Conservation (phyloP, 2,888 invertebrate species). For the Euplagia quadripunctaria region DNA sequence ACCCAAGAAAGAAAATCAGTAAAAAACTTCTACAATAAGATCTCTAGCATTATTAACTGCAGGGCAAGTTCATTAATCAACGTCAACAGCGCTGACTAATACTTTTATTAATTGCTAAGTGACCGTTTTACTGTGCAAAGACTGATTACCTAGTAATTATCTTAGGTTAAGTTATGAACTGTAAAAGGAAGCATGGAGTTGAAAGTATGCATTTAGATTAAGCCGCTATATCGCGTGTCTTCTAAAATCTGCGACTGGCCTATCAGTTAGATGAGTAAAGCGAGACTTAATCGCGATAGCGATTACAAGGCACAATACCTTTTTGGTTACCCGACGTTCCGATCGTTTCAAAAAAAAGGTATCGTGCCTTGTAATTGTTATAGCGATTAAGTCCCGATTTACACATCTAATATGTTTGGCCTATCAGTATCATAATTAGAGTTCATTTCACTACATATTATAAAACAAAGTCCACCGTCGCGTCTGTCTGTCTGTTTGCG, state of each 20-base stretch:
- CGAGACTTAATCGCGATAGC: too few relatives aligned
- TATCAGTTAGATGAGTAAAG: too few relatives aligned
- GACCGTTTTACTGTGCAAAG: conserved; percentile 19
- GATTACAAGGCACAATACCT: too few relatives aligned
- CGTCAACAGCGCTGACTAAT: conserved; percentile 16
- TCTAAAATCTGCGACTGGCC: background rate
- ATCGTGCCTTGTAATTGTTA: too few relatives aligned
- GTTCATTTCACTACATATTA: too few relatives aligned
- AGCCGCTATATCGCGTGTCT: background rate
- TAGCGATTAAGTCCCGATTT: too few relatives aligned
- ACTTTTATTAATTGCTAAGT: conserved; percentile 25
- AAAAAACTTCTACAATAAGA: conserved; percentile 12
- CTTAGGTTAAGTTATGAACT: background rate
- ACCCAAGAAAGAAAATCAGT: conserved; percentile 2
- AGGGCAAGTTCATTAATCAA: conserved; percentile 22
- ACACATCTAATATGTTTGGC: too few relatives aligned
- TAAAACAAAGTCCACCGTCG: too few relatives aligned
- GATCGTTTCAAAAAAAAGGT: too few relatives aligned
- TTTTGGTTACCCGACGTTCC: too few relatives aligned
- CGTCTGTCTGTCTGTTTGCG: too few relatives aligned
- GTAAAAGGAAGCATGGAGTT: background rate
- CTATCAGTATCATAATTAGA: background rate
- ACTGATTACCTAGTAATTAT: conserved; percentile 11
- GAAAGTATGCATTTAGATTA: background rate
- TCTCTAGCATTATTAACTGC: conserved; percentile 4